phyloP scores from a whole-genome alignment of 2,113 vertebrate species.

The Pimephales promelas region DNA sequence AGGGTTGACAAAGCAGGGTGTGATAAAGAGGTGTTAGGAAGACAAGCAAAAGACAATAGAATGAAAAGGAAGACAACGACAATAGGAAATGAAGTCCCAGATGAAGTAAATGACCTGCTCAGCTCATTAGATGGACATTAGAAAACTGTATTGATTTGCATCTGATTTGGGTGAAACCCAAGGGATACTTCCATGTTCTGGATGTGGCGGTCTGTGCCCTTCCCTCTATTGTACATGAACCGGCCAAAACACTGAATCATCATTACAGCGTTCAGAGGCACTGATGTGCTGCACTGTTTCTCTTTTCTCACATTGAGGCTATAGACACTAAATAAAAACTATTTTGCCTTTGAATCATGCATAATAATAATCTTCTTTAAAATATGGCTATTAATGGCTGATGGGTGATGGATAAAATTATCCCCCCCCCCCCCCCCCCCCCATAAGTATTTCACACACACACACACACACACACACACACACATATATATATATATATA shows the following conservation, averaged over 20 bases:
- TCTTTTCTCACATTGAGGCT: not conserved
- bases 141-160: slow-evolving; percentile 66
- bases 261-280: slow-evolving; percentile 26
- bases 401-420: too few species aligned
- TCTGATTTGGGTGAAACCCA: slow-evolving; percentile 70
- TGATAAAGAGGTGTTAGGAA: not conserved
- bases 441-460: not conserved
- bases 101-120: not conserved
- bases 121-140: slow-evolving; percentile 34
- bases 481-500: too few species aligned
- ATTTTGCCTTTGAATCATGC: not conserved
- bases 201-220: not conserved
- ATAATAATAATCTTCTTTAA: not conserved
- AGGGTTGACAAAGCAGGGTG: not conserved
- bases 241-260: slow-evolving; percentile 48
- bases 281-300: slow-evolving; percentile 6
- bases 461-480: too few species aligned
- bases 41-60: slow-evolving; percentile 21
- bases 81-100: not conserved
- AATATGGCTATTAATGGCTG: not conserved
- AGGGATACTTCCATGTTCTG: slow-evolving; percentile 52
- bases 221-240: slow-evolving; percentile 48
- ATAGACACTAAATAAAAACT: not conserved
- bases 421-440: too few species aligned
- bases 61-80: slow-evolving; percentile 11